These are phyloP conservation scores for Drosophila melanosoma DNA, from an alignment of 2,888 invertebrate species.

Conservation along the genomic window DNA sequence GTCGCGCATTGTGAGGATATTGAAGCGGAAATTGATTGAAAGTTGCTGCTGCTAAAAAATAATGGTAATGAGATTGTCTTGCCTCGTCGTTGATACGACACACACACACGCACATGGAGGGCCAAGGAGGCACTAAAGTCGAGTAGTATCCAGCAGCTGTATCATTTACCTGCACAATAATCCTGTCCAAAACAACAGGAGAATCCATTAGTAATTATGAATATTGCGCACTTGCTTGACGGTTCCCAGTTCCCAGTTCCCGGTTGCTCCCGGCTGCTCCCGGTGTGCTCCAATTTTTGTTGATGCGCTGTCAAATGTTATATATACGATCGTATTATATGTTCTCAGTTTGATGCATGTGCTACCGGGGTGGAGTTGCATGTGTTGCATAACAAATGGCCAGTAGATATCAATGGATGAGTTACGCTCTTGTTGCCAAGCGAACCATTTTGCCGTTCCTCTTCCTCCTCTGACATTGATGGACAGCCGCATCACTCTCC, in stretches of 20 bases:
- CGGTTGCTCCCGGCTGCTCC: background rate
- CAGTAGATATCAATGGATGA: slow-evolving; percentile 64
- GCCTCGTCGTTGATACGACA: slow-evolving; percentile 31
- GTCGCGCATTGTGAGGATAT: slow-evolving; percentile 63
- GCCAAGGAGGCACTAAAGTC: slow-evolving; percentile 14
- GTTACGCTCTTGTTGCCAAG: slow-evolving; percentile 6
- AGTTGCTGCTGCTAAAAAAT: slow-evolving; percentile 67
- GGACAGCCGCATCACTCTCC: slow-evolving; percentile 25
- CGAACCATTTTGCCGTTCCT: slow-evolving; percentile 12
- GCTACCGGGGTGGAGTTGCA: slow-evolving; percentile 16
- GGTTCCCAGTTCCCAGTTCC: too few species aligned
- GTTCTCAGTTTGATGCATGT: slow-evolving; percentile 56
- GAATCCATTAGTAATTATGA: slow-evolving; percentile 33
- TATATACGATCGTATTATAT: slow-evolving; percentile 60
- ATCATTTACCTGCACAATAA: slow-evolving; percentile 37
- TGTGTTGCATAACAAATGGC: slow-evolving; percentile 55
- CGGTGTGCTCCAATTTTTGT: slow-evolving; percentile 14
- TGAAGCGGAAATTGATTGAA: slow-evolving; percentile 77
- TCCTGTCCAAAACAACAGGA: background rate
- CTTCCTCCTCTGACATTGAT: slow-evolving; percentile 30
- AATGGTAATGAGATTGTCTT: slow-evolving; percentile 78
- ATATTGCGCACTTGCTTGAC: slow-evolving; percentile 28
- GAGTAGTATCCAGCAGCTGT: slow-evolving; percentile 4
- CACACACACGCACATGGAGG: background rate
- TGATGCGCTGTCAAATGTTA: slow-evolving; percentile 58